Base-by-base conservation (phyloP, 1,140 invertebrate genomes). In the Drosophila melanica region DNA sequence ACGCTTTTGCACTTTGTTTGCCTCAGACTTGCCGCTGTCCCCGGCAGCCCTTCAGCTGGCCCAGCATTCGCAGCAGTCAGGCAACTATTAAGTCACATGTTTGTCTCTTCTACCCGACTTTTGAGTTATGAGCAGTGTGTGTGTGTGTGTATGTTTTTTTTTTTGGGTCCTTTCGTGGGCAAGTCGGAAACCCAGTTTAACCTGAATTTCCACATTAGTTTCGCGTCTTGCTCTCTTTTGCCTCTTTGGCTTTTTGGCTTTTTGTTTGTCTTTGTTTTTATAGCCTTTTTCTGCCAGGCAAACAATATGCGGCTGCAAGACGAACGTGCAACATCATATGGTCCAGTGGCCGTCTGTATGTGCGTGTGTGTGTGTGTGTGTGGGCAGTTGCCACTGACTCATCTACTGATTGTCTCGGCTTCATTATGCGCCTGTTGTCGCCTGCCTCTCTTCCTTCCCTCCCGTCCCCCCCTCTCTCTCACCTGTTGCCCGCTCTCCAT, bases 231-330 rank as follows among this genome's bases (percentile, higher is more conserved):
- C 55, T 64, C 44, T 53, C 44, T 12, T 35, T 45, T 27, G 35
- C 9, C 53, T 63, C 12, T 51, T 59, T 51, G 44, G 12, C 54
- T 39, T 59, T 53, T 73, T 60, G 63, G 62, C 57, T 58, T 79
- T 35, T 84, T 89, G 78, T 90, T 89, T 89, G 79, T 44, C 77
- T 89, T 89, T 80, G 85, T 90, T 89, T 89, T 89, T 89, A 89
- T 73, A 47, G 70, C 84, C 85, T 72, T 80, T 89, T 89, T 67
- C 85, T 67, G 84, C 48, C 79, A 87, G 82, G 79, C 79, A 89
- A 87, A 86, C 81, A 86, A 74, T 50, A 45, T 41, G 37, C 53
- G 47, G 64, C 30, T 64, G 47, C 47, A 62, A 62, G 54, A 51
- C 64, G 51, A 50, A 78, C 62, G 60, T 66, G 69, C 54, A 41